These are phyloP conservation scores for Colletes latitarsis DNA, from an alignment of 1,140 invertebrate species.

Conservation along the genomic window DNA sequence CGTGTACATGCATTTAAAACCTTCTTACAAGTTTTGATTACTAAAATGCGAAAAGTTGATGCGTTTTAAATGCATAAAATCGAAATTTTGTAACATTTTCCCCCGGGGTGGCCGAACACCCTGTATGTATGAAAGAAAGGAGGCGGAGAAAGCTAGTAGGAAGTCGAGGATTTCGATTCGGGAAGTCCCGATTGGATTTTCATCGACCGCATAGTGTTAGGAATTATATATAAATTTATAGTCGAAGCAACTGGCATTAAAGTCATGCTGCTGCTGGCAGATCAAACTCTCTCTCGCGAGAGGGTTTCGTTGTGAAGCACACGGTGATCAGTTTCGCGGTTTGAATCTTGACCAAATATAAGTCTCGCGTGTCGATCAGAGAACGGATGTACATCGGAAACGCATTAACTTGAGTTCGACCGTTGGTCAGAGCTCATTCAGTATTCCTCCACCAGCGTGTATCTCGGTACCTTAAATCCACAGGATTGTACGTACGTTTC, in stretches of 20 bases:
- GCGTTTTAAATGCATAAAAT: too few species aligned
- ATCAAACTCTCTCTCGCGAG: constrained; percentile 7
- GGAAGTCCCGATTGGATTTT: too few species aligned
- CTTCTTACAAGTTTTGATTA: too few species aligned
- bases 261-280: not conserved
- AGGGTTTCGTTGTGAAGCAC: constrained; percentile 17
- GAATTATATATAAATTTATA: constrained; percentile 13
- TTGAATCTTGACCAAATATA: constrained; percentile 36
- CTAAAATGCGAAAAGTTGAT: too few species aligned
- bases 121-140: too few species aligned
- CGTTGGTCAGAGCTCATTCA: constrained; percentile 10
- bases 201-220: not conserved
- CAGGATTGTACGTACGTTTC: constrained; percentile 7
- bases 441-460: not conserved
- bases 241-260: constrained; percentile 11
- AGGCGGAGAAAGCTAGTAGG: too few species aligned
- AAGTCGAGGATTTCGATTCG: too few species aligned
- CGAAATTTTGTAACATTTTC: too few species aligned
- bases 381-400: constrained; percentile 68
- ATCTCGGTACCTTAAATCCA: not conserved
- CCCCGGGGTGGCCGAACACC: too few species aligned
- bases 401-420: constrained; percentile 60
- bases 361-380: constrained; percentile 58
- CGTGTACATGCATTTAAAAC: too few species aligned
- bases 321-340: constrained; percentile 18